Evolutionary conservation across 2,113 vertebrate genomes (phyloP).

Genomic region (Elachura formosa): DNA sequence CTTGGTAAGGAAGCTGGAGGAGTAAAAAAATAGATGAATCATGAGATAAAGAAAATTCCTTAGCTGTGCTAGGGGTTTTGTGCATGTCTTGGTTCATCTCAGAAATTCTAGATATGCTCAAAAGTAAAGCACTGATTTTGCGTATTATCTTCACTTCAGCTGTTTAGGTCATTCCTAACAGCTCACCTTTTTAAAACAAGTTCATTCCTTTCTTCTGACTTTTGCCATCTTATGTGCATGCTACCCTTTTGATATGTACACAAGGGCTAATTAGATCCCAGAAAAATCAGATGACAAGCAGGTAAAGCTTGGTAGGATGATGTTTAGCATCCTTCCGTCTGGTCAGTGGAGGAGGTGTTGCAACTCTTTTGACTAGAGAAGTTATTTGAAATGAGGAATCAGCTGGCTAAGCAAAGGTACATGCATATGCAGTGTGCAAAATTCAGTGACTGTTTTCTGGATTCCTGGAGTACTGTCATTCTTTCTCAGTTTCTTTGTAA

Average conservation of each 20-base stretch:
- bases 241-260: neutral
- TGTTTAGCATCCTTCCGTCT: neutral
- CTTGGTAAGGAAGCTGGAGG: neutral
- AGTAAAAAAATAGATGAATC: neutral
- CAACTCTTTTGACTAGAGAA: neutral
- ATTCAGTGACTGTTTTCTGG: neutral
- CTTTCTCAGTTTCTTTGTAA: neutral
- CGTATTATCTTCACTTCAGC: neutral
- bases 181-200: neutral
- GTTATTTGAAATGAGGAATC: neutral
- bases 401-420: neutral
- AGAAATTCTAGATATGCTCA: neutral
- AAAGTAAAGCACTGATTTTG: neutral
- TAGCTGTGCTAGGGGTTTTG: neutral
- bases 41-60: neutral
- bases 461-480: neutral
- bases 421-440: neutral
- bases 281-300: neutral
- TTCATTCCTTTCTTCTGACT: neutral
- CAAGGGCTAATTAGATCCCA: neutral
- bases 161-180: neutral
- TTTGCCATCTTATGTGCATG: neutral
- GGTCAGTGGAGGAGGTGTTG: neutral
- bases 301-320: neutral
- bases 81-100: neutral